Evolutionary conservation across 1,140 invertebrate genomes (phyloP).

Genomic region (Temnothorax curvispinosus): DNA sequence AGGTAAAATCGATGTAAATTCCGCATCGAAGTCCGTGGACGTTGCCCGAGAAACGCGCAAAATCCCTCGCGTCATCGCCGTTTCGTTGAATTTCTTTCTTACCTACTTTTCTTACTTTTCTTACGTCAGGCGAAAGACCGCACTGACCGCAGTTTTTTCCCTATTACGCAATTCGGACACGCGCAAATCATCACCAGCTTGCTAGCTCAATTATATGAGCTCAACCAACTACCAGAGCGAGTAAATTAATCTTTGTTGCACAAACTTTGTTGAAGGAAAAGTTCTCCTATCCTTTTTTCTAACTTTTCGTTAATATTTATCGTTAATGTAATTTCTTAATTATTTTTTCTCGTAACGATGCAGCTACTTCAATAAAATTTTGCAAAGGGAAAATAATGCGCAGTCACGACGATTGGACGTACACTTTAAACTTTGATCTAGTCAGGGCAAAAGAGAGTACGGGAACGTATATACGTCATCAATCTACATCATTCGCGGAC

Average conservation of each 20-base stretch:
- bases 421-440: constrained; percentile 50
- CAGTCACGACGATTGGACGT: background rate
- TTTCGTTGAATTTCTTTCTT: background rate
- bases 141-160: background rate
- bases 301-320: background rate
- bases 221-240: background rate
- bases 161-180: background rate
- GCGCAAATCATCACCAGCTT: background rate
- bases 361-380: background rate
- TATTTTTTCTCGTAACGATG: background rate
- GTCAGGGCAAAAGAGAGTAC: background rate
- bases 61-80: background rate
- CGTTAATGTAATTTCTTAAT: background rate
- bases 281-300: background rate
- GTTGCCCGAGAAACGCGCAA: background rate
- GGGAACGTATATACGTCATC: background rate
- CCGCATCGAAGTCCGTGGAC: background rate
- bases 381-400: background rate
- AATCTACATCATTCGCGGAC: background rate
- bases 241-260: background rate
- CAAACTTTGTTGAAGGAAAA: background rate
- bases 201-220: background rate
- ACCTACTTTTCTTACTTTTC: too few relatives aligned
- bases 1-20: constrained; percentile 50
- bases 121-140: background rate